Conservation (phyloP, 1,140 invertebrate species). For the Drosophila persimilis region DNA sequence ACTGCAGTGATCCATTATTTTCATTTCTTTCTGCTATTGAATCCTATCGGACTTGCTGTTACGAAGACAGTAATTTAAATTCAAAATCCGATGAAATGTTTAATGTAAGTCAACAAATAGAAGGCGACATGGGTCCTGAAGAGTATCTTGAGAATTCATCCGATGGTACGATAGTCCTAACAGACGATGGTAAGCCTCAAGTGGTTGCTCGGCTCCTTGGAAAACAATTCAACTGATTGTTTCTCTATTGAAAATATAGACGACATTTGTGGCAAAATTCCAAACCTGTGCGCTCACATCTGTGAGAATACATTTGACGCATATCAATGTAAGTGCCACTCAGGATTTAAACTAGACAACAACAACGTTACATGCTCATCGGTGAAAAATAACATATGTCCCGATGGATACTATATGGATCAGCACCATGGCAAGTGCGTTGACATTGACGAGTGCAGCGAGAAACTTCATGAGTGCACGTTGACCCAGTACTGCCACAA, state of each 20-base stretch:
- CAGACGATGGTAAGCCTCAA: conserved; percentile 52
- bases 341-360: conserved; percentile 86
- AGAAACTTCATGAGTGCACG: conserved; percentile 86
- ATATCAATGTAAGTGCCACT: conserved; percentile 88
- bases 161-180: conserved; percentile 67
- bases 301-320: conserved; percentile 87
- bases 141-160: conserved; percentile 13
- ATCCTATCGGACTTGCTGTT: conserved; percentile 70
- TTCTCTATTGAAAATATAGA: conserved; percentile 64
- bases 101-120: not conserved
- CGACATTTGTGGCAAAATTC: conserved; percentile 86
- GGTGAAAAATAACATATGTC: conserved; percentile 37
- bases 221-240: not conserved
- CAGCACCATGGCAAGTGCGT: conserved; percentile 49
- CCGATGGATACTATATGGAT: conserved; percentile 51
- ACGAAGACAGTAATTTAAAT: conserved; percentile 24
- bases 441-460: conserved; percentile 89
- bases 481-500: conserved; percentile 72
- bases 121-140: conserved; percentile 10
- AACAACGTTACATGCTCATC: conserved; percentile 86
- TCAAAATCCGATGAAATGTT: conserved; percentile 4
- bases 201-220: not conserved
- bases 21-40: conserved; percentile 69
- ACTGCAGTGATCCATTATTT: conserved; percentile 65
- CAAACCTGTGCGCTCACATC: conserved; percentile 88